Evolutionary conservation across 2,888 invertebrate species (phyloP), one percentile per base, ranked within the genome.

Genomic region (Eupithecia dodoneata): DNA sequence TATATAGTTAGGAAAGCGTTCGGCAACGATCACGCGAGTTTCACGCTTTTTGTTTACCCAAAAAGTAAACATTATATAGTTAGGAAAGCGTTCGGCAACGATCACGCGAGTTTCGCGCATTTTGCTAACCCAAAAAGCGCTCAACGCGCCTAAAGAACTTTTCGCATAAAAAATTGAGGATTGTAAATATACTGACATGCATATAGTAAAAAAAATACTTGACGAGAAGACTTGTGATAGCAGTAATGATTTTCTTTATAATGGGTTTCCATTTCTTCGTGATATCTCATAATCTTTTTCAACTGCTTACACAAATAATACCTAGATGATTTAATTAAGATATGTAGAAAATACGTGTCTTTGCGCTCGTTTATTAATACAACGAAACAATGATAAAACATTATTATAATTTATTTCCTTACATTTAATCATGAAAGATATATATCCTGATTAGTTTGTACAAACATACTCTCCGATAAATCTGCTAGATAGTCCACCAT

Each of bases 391-490:
- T 55, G 9, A 55, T n/a, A n/a, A 55, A n/a, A 55, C n/a, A n/a
- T 6, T 59, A 59, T 59, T 2, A 3, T 59, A 59, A 59, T 18
- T 18, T 52, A 18, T 59, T 18, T 15, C n/a, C 55, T 18, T 2
- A 18, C 18, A 59, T 59, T 18, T 18, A 9, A 59, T n/a, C 59
- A 59, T 18, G 9, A 65, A 5, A 65, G 65, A 47, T 41, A 18
- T 0, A 41, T 15, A 49, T 30, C n/a, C 30, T 52, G 71, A 63
- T 41, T 15, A 49, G 42, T 63, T 44, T 76, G 49, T 45, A 71
- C 78, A 78, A 47, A 73, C 78, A 71, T 18, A 73, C 78, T 63
- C 1, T 15, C 71, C 70, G 13, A 10, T 70, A 18, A 18, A 41
- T 65, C 6, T 45, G 30, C 15, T 63, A 74, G 59, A 55, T 73